Percentiles rank a stretch among this genome's conserved stretches.
Evolutionary conservation across 1,140 invertebrate genomes (phyloP).

Genomic region (Palaemon carinicauda): DNA sequence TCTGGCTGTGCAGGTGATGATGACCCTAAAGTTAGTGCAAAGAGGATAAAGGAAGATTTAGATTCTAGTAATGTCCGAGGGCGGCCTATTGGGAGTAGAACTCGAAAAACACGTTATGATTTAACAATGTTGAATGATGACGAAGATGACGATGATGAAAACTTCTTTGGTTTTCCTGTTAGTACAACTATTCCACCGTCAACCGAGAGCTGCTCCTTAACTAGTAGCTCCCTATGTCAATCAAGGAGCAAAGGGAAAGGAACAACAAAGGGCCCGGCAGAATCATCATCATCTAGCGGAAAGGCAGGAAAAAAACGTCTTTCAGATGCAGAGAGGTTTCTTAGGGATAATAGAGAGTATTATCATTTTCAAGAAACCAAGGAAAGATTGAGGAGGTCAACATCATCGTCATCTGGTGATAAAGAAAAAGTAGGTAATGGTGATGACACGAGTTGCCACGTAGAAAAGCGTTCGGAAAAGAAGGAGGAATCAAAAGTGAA

Average conservation of each 20-base stretch:
- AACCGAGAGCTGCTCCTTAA: neutral
- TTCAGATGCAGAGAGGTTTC: slow-evolving; percentile 58
- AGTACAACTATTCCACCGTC: slow-evolving; percentile 42
- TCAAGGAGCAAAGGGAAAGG: slow-evolving; percentile 22
- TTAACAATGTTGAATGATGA: slow-evolving; percentile 56
- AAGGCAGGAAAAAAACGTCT: slow-evolving; percentile 47
- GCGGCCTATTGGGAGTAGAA: slow-evolving; percentile 27
- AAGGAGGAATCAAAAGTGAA: slow-evolving; percentile 22
- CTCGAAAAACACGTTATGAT: slow-evolving; percentile 52
- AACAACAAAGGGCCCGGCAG: slow-evolving; percentile 4
- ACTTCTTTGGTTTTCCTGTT: slow-evolving; percentile 47
- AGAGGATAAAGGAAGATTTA: slow-evolving; percentile 28
- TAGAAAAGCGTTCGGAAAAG: slow-evolving; percentile 19
- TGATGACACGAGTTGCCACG: neutral
- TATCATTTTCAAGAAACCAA: slow-evolving; percentile 59
- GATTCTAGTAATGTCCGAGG: slow-evolving; percentile 18
- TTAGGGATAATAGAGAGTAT: slow-evolving; percentile 58
- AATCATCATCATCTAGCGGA: slow-evolving; percentile 15
- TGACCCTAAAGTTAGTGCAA: slow-evolving; percentile 30
- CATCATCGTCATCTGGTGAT: slow-evolving; percentile 5
- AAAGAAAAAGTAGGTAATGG: slow-evolving; percentile 23
- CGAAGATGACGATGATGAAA: slow-evolving; percentile 52
- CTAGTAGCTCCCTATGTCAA: slow-evolving; percentile 9
- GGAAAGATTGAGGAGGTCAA: slow-evolving; percentile 51
- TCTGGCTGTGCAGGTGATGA: slow-evolving; percentile 18